phyloP scores from a whole-genome alignment of 2,113 vertebrate genomes.

The Trematomus loennbergii region DNA sequence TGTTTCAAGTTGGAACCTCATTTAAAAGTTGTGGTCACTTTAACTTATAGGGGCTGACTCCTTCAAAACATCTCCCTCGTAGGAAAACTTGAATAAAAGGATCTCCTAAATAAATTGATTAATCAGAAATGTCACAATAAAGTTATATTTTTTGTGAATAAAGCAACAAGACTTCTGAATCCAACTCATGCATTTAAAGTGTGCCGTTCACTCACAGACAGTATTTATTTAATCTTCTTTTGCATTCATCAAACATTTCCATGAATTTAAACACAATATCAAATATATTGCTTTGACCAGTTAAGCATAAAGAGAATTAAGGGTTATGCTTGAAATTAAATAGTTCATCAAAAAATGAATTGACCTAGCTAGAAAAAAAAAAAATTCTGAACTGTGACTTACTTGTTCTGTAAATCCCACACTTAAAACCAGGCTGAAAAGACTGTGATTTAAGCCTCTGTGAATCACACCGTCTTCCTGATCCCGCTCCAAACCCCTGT shows the following conservation, averaged over 20 bases:
- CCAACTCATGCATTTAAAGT: neutral
- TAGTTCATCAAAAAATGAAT: no score
- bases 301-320: neutral
- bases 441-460: neutral
- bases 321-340: neutral
- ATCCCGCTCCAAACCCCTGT: neutral
- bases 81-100: constrained; percentile 26
- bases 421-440: neutral
- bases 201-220: no score
- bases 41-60: constrained; percentile 38
- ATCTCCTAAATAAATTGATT: constrained; percentile 16
- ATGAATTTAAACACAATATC: neutral
- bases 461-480: neutral
- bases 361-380: no score
- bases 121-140: neutral
- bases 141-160: neutral
- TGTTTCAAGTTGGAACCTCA: constrained; percentile 38
- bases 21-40: constrained; percentile 39
- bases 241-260: neutral
- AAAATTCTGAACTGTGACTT: neutral
- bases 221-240: neutral
- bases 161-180: neutral
- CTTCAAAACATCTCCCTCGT: constrained; percentile 19
- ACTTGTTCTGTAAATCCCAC: neutral
- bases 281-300: neutral